Conservation (phyloP, 2,888 invertebrate species). For the Calliopum simillimum region DNA sequence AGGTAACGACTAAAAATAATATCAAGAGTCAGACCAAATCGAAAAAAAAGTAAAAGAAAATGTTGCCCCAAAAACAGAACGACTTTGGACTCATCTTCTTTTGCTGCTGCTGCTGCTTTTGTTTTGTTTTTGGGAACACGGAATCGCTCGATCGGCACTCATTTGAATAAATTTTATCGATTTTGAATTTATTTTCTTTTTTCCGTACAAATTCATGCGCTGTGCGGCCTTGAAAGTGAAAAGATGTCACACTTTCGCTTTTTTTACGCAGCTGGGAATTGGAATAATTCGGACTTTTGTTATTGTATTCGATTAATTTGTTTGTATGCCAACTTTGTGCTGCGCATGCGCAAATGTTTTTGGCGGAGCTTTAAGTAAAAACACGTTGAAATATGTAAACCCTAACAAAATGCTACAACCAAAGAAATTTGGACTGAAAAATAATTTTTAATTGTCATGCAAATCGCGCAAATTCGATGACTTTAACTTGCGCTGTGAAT, state of each 20-base stretch:
- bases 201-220: constrained; percentile 38
- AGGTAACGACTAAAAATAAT: not conserved
- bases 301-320: too few species aligned
- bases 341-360: too few species aligned
- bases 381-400: too few species aligned
- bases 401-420: too few species aligned
- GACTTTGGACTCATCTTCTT: too few species aligned
- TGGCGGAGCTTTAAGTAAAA: too few species aligned
- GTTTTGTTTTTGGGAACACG: not conserved
- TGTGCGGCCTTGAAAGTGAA: constrained; percentile 64
- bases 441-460: too few species aligned
- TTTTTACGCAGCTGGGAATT: constrained; percentile 39
- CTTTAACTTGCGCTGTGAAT: too few species aligned
- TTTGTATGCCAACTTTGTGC: too few species aligned
- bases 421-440: too few species aligned
- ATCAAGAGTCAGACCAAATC: not conserved
- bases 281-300: not conserved
- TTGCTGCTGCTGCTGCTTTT: not conserved
- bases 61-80: not conserved
- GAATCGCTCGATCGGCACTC: not conserved
- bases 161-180: not conserved
- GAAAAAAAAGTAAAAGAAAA: constrained; percentile 2
- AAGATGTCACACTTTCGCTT: constrained; percentile 63
- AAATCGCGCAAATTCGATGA: too few species aligned
- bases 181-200: constrained; percentile 1